Evolutionary conservation across 1,140 invertebrate species (phyloP).

Genomic region (Pseudachorutes palmiensis): DNA sequence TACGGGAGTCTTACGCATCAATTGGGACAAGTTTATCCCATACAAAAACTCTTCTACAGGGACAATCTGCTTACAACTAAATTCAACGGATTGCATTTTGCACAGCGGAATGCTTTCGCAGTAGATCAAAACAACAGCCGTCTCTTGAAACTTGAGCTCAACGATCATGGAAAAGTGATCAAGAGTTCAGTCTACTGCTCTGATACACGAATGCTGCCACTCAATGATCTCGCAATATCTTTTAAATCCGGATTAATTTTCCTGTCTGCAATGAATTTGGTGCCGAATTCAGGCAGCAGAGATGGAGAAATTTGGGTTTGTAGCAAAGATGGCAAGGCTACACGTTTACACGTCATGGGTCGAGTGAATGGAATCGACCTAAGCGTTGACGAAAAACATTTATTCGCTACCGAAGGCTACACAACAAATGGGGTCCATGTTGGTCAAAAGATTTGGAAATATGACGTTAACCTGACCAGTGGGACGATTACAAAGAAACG

Average conservation of each 20-base stretch:
- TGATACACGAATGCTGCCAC: conserved; percentile 22
- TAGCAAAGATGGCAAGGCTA: background rate
- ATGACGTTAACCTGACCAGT: background rate
- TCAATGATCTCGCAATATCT: conserved; percentile 25
- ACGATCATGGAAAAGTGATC: conserved; percentile 1
- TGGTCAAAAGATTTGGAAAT: conserved; percentile 22
- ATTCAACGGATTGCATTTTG: conserved; percentile 24
- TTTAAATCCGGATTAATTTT: conserved; percentile 21
- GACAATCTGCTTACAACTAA: background rate
- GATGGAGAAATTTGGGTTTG: conserved; percentile 24
- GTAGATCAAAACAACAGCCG: conserved; percentile 22
- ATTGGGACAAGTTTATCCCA: conserved; percentile 25
- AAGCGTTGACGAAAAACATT: conserved; percentile 11
- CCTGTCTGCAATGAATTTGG: conserved; percentile 29
- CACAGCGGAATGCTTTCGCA: conserved; percentile 15
- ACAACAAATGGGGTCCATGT: background rate
- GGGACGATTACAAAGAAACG: conserved; percentile 13
- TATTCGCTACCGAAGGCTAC: conserved; percentile 17
- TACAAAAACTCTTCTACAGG: conserved; percentile 22
- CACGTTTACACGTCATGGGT: conserved; percentile 15
- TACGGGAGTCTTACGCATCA: conserved; percentile 21
- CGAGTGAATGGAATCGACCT: conserved; percentile 24
- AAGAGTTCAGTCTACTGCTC: conserved; percentile 17
- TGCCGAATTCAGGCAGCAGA: conserved; percentile 1
- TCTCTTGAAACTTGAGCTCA: conserved; percentile 16